phyloP scores from a whole-genome alignment of 2,888 invertebrate species.

The Linnaemya tessellans region DNA sequence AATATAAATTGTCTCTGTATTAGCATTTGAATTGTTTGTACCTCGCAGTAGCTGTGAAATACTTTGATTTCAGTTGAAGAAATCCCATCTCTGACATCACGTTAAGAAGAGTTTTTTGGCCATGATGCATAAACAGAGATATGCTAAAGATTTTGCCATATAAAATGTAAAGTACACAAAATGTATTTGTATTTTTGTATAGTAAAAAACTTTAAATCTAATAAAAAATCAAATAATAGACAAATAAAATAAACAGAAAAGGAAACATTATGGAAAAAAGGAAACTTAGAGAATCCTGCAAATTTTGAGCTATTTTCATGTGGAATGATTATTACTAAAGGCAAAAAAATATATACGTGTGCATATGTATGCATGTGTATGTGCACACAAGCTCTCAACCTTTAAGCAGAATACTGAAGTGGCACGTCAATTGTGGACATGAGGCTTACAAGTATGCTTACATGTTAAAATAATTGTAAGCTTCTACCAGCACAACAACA shows the following conservation, averaged over 20 bases:
- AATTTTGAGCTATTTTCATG: neutral
- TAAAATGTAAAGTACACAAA: neutral
- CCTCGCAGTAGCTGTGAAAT: neutral
- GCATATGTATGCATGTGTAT: too few relatives aligned
- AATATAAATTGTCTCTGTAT: too few relatives aligned
- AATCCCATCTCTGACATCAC: neutral
- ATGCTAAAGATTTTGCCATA: neutral
- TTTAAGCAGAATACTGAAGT: slow-evolving; percentile 57
- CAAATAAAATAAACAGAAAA: slow-evolving; percentile 42
- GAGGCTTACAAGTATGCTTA: slow-evolving; percentile 81
- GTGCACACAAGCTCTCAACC: slow-evolving; percentile 22
- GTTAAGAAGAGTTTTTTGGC: neutral
- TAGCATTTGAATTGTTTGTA: too few relatives aligned
- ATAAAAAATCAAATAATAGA: slow-evolving; percentile 5
- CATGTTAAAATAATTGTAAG: slow-evolving; percentile 80
- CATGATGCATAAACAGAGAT: neutral
- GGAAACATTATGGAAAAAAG: slow-evolving; percentile 13
- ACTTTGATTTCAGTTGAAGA: neutral
- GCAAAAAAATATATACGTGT: slow-evolving; percentile 5
- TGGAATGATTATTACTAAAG: neutral
- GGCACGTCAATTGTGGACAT: slow-evolving; percentile 81
- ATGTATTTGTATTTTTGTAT: neutral
- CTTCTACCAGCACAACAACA: slow-evolving; percentile 71
- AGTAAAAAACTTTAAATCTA: neutral
- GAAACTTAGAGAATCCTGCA: neutral